A percentile compares a stretch with the other conserved stretches of the same genome.
These are phyloP conservation scores for Philopotamus ludificatus DNA, from an alignment of 1,140 invertebrate species.

Conservation along the genomic window DNA sequence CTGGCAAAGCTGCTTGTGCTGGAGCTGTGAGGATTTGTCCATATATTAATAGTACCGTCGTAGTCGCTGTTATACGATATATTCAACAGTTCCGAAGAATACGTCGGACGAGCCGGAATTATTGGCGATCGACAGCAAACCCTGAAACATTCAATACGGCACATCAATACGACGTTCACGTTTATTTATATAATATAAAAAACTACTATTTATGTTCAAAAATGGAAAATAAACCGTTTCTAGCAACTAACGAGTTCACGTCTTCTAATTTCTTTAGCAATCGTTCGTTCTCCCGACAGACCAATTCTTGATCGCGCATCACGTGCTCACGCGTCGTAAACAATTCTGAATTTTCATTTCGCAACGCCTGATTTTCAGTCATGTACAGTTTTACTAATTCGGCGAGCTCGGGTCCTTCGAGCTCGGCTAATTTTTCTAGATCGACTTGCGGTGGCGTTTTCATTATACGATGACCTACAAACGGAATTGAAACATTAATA, in stretches of 20 bases:
- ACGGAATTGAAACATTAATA: too few relatives aligned
- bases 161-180: background rate
- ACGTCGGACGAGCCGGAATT: constrained; percentile 70
- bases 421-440: constrained; percentile 68
- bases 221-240: background rate
- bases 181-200: constrained; percentile 3
- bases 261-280: constrained; percentile 84
- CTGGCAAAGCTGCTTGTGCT: constrained; percentile 48
- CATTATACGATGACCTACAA: constrained; percentile 14
- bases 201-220: background rate
- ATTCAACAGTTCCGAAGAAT: constrained; percentile 62
- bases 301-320: constrained; percentile 83
- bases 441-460: constrained; percentile 62
- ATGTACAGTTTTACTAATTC: constrained; percentile 77
- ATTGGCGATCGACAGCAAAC: constrained; percentile 77
- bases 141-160: constrained; percentile 49
- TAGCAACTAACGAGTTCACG: constrained; percentile 74
- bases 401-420: constrained; percentile 69
- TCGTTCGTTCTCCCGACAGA: constrained; percentile 87
- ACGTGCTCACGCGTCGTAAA: constrained; percentile 77
- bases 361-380: constrained; percentile 82
- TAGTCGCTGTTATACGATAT: constrained; percentile 46
- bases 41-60: constrained; percentile 61
- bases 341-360: constrained; percentile 84
- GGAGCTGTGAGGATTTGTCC: constrained; percentile 65